Evolutionary conservation across 1,140 invertebrate genomes (phyloP).

Genomic region (Cardiocondyla obscurior): DNA sequence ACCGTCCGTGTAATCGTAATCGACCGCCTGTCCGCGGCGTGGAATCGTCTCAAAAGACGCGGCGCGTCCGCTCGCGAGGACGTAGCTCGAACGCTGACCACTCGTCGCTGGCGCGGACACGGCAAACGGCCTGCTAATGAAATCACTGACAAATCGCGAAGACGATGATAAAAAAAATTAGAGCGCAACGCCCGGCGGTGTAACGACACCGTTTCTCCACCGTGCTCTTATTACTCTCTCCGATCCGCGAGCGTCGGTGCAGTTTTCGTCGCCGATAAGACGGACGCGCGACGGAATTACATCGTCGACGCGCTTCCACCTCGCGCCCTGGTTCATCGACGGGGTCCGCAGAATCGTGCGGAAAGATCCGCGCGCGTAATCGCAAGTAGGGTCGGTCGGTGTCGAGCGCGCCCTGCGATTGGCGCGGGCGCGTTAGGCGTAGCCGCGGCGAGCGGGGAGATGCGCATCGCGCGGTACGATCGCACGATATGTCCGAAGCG

Average conservation of each 20-base stretch:
- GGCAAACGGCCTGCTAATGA: not conserved
- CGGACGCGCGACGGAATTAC: not conserved
- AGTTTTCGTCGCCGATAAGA: too few relatives aligned
- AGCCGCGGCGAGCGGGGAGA: constrained; percentile 60
- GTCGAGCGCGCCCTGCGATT: constrained; percentile 61
- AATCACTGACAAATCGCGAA: too few relatives aligned
- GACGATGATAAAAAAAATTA: not conserved
- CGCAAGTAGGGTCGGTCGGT: constrained; percentile 53
- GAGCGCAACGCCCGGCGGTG: too few relatives aligned
- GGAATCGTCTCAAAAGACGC: not conserved
- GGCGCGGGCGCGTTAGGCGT: constrained; percentile 61
- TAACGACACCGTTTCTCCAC: too few relatives aligned
- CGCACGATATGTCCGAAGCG: constrained; percentile 66
- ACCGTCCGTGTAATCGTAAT: too few relatives aligned
- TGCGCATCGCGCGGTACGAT: constrained; percentile 43
- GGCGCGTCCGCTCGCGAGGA: not conserved
- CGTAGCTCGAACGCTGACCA: not conserved
- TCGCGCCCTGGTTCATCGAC: constrained; percentile 3
- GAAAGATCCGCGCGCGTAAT: constrained; percentile 53
- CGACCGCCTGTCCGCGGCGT: not conserved
- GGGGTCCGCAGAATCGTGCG: constrained; percentile 44
- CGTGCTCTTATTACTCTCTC: too few relatives aligned
- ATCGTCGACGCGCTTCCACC: not conserved
- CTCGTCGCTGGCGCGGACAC: not conserved
- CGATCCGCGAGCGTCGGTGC: too few relatives aligned